phyloP scores from a whole-genome alignment of 2,888 invertebrate genomes.

The Dastarcus helophoroides region DNA sequence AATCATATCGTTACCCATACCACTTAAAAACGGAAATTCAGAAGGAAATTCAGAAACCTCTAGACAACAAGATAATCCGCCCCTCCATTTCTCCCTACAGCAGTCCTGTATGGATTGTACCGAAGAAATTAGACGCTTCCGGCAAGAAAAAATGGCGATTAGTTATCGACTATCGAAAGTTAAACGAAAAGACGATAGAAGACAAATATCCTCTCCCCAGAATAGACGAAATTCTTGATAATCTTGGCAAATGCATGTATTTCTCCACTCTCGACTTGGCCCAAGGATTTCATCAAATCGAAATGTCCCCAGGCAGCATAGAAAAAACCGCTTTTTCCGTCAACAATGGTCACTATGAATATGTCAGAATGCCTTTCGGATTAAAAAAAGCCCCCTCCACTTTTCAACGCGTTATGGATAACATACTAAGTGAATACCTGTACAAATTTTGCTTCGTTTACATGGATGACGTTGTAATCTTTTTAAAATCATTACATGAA shows the following conservation, averaged over 20 bases:
- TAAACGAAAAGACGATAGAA: conserved; percentile 6
- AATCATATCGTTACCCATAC: conserved; percentile 9
- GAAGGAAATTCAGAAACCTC: conserved; percentile 12
- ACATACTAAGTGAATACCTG: conserved; percentile 15
- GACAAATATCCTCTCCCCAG: conserved; percentile 7
- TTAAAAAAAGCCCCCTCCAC: conserved; percentile 20
- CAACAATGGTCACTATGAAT: conserved; percentile 20
- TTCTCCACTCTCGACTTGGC: conserved; percentile 7
- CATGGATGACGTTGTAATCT: conserved; percentile 18
- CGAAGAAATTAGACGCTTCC: conserved; percentile 14
- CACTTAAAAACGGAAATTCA: conserved; percentile 1
- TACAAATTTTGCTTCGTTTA: conserved; percentile 16
- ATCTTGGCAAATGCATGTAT: conserved; percentile 6
- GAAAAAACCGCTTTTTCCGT: conserved; percentile 22
- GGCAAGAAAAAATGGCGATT: conserved; percentile 15
- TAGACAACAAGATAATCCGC: conserved; percentile 12
- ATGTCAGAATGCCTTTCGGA: conserved; percentile 21
- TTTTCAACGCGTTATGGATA: conserved; percentile 21
- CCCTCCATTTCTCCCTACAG: conserved; percentile 11
- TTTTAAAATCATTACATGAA: conserved; percentile 15
- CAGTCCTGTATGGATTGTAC: conserved; percentile 11
- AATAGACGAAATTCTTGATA: conserved; percentile 8
- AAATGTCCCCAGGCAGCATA: conserved; percentile 3
- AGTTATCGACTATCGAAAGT: conserved; percentile 11
- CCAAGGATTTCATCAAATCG: conserved; percentile 6